A percentile compares a stretch with the other conserved stretches of the same genome.
These are phyloP conservation scores for Cosmia trapezina DNA, from an alignment of 2,888 invertebrate genomes.

Conservation along the genomic window DNA sequence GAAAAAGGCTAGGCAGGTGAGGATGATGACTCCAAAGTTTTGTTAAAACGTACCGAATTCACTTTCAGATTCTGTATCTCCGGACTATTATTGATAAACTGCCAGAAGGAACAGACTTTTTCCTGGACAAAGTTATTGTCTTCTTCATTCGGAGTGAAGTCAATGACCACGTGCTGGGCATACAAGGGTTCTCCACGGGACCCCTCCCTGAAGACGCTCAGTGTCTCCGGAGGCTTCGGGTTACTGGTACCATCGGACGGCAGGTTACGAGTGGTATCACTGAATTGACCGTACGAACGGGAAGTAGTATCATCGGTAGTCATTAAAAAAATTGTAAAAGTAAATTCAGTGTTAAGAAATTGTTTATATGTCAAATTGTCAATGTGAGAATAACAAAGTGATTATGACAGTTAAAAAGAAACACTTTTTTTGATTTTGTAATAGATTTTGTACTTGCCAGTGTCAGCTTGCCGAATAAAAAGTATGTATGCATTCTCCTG, in stretches of 20 bases:
- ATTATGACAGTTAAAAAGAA: not conserved
- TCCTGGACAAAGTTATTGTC: conserved; percentile 66
- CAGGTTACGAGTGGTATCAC: not conserved
- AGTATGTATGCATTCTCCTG: not conserved
- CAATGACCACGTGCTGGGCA: conserved; percentile 41
- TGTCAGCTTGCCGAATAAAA: not conserved
- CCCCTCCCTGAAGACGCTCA: conserved; percentile 39
- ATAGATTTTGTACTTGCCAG: not conserved
- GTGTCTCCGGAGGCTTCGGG: conserved; percentile 6
- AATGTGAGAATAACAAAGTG: not conserved
- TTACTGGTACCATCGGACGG: conserved; percentile 26
- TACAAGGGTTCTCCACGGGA: conserved; percentile 55
- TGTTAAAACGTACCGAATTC: conserved; percentile 60
- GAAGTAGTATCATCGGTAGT: conserved; percentile 2
- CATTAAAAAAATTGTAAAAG: conserved; percentile 1
- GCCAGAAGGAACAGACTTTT: conserved; percentile 73
- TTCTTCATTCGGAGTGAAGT: conserved; percentile 64
- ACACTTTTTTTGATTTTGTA: not conserved
- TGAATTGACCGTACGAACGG: not conserved
- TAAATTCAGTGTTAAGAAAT: not conserved
- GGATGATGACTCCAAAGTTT: not conserved
- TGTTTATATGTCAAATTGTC: not conserved
- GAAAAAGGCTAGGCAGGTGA: not conserved
- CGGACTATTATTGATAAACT: conserved; percentile 63
- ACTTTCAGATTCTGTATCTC: conserved; percentile 66